phyloP scores from a whole-genome alignment of 2,113 vertebrate species.

The Alexandromys fortis region DNA sequence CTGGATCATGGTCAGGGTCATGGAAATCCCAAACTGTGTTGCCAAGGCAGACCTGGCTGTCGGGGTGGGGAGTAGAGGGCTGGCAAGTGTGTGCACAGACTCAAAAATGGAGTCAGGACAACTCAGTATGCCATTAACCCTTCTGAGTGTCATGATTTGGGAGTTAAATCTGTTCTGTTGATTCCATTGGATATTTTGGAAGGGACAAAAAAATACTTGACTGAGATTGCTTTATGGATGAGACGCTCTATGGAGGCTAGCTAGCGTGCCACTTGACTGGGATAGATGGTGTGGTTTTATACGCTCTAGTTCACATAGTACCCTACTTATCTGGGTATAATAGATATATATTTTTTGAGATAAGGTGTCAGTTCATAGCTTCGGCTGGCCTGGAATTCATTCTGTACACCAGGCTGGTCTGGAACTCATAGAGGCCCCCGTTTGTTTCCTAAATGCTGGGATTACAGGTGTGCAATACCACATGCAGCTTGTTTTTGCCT shows the following conservation, averaged over 20 bases:
- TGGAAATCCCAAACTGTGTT: too few relatives aligned
- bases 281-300: not conserved
- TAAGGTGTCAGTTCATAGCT: not conserved
- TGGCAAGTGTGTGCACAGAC: not conserved
- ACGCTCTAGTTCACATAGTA: not conserved
- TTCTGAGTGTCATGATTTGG: not conserved
- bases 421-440: not conserved
- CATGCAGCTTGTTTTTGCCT: not conserved
- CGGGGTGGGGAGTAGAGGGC: not conserved
- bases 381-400: not conserved
- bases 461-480: not conserved
- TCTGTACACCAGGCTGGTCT: not conserved
- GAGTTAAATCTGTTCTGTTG: not conserved
- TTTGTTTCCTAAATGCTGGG: not conserved
- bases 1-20: not conserved
- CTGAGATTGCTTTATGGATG: not conserved
- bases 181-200: not conserved
- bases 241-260: not conserved
- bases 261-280: not conserved
- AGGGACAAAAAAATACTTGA: not conserved
- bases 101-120: not conserved
- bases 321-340: not conserved
- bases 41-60: not conserved
- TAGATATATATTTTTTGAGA: not conserved
- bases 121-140: not conserved